Evolutionary conservation across 1,140 invertebrate genomes (phyloP), one percentile per base, ranked within the genome.

Genomic region (Ceratitis capitata): DNA sequence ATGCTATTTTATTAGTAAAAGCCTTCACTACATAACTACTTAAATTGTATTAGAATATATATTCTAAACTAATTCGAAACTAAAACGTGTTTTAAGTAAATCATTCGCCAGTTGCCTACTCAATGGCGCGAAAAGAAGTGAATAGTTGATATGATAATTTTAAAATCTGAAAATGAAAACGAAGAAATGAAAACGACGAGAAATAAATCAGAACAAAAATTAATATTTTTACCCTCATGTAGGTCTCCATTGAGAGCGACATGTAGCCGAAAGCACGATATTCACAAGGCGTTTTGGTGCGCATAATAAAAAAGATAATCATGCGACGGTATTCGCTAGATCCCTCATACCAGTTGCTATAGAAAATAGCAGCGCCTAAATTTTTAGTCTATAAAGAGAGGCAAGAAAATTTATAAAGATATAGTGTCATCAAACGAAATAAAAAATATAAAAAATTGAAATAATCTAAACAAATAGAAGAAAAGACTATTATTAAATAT

Each of bases 271-370:
- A 89, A 5, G 87, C 85, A 12, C 83, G 86, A 85, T 88, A 86
- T 5, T 88, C 78, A 45, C 74, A 87, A 0, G 88, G 84, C 39
- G 87, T 84, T 0, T 49, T 47, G 1, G 88, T 86, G 16, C 87
- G 85, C 86, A 89, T 88, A 26, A 90, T 89, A 6, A 90, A 86
- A 47, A 89, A 87, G 0, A 90, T 64, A 45, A 90, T 53, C 87
- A 89, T 88, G 29, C 86, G 88, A 12, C 89, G 82, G 85, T 89
- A 89, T 5, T 35, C 84, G 1, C 85, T 35, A 74, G 88, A 84
- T 0, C 89, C 89, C 5, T 90, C 89, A 78, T 90, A 89, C 89
- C 89, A 90, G 19, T 90, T 90, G 19, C 87, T 89, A 51, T 89
- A 88, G 29, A 89, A 89, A 5, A 89, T 87, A 4, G 89, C 89